A percentile compares a stretch with the other conserved stretches of the same genome.
These are phyloP conservation scores for Octomys mimax DNA, from an alignment of 2,797 vertebrate species.

Conservation along the genomic window DNA sequence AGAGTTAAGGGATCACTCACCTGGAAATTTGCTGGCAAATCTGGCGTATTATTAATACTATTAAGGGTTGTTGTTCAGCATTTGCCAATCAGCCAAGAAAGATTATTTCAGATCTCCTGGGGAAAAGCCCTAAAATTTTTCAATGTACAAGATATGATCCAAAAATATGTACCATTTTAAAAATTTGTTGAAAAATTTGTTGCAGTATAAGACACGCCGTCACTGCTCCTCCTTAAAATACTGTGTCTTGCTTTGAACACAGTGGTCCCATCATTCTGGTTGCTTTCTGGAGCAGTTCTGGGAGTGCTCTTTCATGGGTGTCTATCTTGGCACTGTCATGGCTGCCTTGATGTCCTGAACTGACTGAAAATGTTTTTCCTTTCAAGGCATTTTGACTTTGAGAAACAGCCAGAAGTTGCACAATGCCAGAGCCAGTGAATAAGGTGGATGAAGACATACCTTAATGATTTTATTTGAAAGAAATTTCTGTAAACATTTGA, in stretches of 20 bases:
- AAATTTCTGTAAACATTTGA: not conserved
- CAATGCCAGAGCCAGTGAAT: not conserved
- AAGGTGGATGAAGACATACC: not conserved
- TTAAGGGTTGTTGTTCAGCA: not conserved
- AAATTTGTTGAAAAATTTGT: not conserved
- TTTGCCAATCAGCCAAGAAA: not conserved
- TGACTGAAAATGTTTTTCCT: not conserved
- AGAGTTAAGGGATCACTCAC: not conserved
- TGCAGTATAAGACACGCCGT: not conserved
- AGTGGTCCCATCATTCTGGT: not conserved
- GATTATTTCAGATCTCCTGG: not conserved
- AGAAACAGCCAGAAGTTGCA: not conserved
- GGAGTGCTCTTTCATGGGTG: not conserved
- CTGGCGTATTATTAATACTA: not conserved
- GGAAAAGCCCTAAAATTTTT: not conserved
- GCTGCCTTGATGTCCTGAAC: not conserved
- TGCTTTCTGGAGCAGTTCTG: not conserved
- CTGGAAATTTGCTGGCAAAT: not conserved
- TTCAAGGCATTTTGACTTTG: not conserved
- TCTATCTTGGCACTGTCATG: not conserved
- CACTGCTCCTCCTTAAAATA: not conserved
- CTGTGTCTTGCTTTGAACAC: too few species aligned
- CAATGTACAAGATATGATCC: not conserved
- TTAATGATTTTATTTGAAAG: not conserved
- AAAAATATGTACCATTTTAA: not conserved